Conservation (phyloP, 2,888 invertebrate species). For the Dynastes maya region DNA sequence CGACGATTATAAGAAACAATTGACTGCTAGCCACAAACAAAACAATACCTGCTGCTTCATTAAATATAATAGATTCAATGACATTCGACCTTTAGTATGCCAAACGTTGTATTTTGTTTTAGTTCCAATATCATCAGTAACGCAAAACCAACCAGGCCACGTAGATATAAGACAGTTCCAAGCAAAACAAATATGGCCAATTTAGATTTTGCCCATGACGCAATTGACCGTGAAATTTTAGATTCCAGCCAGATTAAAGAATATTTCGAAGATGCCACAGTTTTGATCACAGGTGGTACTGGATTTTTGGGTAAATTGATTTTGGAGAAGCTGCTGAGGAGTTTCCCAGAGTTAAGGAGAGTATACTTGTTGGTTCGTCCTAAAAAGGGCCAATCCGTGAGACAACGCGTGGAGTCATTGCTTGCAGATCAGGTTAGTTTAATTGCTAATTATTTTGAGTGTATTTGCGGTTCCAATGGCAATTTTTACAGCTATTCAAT, state of each 20-base stretch:
- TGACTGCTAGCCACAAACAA: too few species aligned
- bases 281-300: slow-evolving; percentile 68
- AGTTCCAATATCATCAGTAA: neutral
- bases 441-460: too few species aligned
- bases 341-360: slow-evolving; percentile 64
- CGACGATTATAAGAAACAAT: too few species aligned
- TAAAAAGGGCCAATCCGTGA: slow-evolving; percentile 63
- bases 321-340: slow-evolving; percentile 64
- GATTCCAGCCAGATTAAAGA: slow-evolving; percentile 62
- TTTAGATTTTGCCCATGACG: neutral
- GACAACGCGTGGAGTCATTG: slow-evolving; percentile 71
- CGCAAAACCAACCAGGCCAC: too few species aligned
- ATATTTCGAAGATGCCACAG: slow-evolving; percentile 63
- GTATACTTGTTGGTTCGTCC: slow-evolving; percentile 64
- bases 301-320: slow-evolving; percentile 67
- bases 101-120: neutral
- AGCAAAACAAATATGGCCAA: neutral
- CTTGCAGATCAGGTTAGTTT: slow-evolving; percentile 75
- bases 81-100: neutral
- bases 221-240: neutral
- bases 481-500: slow-evolving; percentile 70
- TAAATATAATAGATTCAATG: neutral
- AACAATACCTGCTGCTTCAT: too few species aligned
- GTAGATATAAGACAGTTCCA: neutral
- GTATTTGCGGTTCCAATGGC: neutral